Conservation (phyloP, 2,888 invertebrate genomes). For the Ophion obscuratus region DNA sequence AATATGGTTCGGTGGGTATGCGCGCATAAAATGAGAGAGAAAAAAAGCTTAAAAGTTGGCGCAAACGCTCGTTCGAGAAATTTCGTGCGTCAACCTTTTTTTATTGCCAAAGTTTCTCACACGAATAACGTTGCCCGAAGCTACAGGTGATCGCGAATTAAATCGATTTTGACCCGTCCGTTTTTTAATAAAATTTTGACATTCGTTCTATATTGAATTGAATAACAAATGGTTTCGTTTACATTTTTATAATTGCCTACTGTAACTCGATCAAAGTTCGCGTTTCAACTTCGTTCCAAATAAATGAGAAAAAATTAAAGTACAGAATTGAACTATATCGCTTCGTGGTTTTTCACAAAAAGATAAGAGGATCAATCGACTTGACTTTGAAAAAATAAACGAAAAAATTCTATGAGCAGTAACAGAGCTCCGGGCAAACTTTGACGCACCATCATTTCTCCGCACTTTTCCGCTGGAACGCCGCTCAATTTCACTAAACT, state of each 20-base stretch:
- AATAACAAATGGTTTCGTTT: too few species aligned
- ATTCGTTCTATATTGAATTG: too few species aligned
- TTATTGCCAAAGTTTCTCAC: conserved; percentile 3
- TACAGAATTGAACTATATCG: too few species aligned
- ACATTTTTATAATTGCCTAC: too few species aligned
- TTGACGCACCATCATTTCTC: neutral
- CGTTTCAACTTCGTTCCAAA: neutral
- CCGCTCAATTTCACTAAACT: neutral
- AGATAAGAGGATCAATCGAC: neutral
- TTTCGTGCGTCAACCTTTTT: conserved; percentile 10
- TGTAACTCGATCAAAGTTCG: too few species aligned
- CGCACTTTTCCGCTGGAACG: neutral
- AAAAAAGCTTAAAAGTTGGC: too few species aligned
- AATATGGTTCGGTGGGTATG: neutral
- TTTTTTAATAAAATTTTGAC: neutral
- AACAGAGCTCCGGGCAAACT: neutral
- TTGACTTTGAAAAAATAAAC: neutral
- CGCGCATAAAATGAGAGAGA: neutral
- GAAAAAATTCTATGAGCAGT: neutral
- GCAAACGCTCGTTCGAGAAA: neutral
- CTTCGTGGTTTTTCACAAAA: too few species aligned
- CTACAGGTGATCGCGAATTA: neutral
- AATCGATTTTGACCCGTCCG: neutral
- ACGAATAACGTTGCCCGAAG: neutral
- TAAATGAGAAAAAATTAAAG: too few species aligned